Percentiles rank a stretch among this genome's conserved stretches.
These are phyloP conservation scores for Schizotus pectinicornis DNA, from an alignment of 2,888 invertebrate species.

Conservation along the genomic window DNA sequence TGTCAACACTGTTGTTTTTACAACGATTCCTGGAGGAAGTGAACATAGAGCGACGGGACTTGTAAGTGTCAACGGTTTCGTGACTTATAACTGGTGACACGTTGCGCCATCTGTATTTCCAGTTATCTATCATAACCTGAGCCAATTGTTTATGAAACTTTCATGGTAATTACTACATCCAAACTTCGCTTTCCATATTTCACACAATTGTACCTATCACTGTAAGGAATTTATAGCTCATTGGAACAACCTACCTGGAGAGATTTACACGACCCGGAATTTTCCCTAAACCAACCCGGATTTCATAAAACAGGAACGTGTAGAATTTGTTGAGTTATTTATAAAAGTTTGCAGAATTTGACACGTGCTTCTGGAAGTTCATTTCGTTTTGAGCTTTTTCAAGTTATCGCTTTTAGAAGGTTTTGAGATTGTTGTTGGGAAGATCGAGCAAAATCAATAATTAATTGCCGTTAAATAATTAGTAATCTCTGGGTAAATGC, in stretches of 20 bases:
- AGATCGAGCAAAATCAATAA: no score
- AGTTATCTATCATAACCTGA: conserved; percentile 25
- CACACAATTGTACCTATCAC: conserved; percentile 6
- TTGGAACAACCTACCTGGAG: conserved; percentile 11
- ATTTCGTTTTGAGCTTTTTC: no score
- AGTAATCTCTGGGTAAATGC: neutral
- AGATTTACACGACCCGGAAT: neutral
- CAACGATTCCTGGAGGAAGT: conserved; percentile 7
- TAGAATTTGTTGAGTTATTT: no score
- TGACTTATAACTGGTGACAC: conserved; percentile 24
- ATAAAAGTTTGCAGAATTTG: no score
- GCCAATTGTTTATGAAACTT: conserved; percentile 17
- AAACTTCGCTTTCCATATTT: conserved; percentile 9
- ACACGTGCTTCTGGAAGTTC: no score
- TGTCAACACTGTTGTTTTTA: conserved; percentile 16
- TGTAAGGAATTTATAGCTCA: conserved; percentile 16
- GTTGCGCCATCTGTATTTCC: conserved; percentile 18
- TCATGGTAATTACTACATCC: conserved; percentile 12
- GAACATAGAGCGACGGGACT: conserved; percentile 18
- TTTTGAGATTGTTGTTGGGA: no score
- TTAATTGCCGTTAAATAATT: no score
- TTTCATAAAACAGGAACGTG: no score
- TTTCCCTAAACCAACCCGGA: no score
- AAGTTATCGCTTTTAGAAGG: no score
- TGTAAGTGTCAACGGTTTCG: conserved; percentile 24